phyloP scores from a whole-genome alignment of 2,797 vertebrate genomes.

The Scarus forsteni region DNA sequence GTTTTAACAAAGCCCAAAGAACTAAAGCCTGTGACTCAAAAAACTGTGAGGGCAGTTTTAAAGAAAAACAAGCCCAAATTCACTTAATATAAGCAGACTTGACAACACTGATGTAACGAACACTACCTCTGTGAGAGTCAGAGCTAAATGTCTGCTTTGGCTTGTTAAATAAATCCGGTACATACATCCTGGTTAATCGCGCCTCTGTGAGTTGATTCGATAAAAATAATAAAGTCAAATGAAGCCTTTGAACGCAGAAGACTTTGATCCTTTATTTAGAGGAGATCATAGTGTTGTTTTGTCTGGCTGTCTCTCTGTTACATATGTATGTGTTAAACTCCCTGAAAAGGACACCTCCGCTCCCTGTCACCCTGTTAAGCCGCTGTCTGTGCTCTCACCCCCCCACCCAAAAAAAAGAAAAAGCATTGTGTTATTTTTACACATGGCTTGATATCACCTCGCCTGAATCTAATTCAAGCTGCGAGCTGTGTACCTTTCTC shows the following conservation, averaged over 20 bases:
- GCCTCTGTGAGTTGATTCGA: slow-evolving; percentile 14
- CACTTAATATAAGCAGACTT: too few species aligned
- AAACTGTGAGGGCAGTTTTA: too few species aligned
- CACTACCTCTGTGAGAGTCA: background rate
- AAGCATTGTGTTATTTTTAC: slow-evolving; percentile 60
- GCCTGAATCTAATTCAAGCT: slow-evolving; percentile 60
- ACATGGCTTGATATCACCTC: slow-evolving; percentile 71
- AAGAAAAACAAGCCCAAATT: too few species aligned
- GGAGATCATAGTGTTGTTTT: slow-evolving; percentile 41
- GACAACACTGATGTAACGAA: too few species aligned
- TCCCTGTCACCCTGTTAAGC: slow-evolving; percentile 45
- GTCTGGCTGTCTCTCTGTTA: slow-evolving; percentile 2
- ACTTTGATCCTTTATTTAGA: slow-evolving; percentile 66
- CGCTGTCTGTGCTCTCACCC: slow-evolving; percentile 29
- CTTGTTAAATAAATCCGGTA: slow-evolving; percentile 8
- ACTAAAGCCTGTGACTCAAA: too few species aligned
- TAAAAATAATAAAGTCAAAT: slow-evolving; percentile 10
- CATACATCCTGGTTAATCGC: slow-evolving; percentile 19
- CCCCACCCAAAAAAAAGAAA: slow-evolving; percentile 27
- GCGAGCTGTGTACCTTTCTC: slow-evolving; percentile 43
- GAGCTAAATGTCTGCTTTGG: background rate
- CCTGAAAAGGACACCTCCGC: slow-evolving; percentile 18
- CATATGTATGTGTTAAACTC: slow-evolving; percentile 12
- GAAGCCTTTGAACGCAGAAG: slow-evolving; percentile 15
- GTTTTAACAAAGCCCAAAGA: too few species aligned